Percentiles rank a stretch among this genome's conserved stretches.
Evolutionary conservation across 2,797 vertebrate genomes (phyloP).

Genomic region (Sebastes elongatus): DNA sequence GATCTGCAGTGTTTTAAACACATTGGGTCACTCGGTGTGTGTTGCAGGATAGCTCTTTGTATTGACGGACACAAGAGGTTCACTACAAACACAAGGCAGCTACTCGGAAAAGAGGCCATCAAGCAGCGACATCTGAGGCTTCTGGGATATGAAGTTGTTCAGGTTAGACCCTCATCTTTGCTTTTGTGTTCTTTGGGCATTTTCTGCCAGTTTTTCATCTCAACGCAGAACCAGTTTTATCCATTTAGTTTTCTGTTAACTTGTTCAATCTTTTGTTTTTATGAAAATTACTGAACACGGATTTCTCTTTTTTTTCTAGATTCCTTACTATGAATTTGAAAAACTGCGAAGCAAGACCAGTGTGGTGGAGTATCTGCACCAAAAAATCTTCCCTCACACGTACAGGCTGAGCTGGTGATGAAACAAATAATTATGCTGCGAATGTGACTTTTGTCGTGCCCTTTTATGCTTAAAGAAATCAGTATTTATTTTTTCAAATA

Average conservation of each 20-base stretch:
- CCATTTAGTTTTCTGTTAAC: not conserved
- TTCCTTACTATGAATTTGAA: slow-evolving; percentile 90
- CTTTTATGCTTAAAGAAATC: not conserved
- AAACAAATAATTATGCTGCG: not conserved
- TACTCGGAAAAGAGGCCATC: slow-evolving; percentile 90
- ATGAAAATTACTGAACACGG: rapidly evolving
- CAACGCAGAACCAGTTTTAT: not conserved
- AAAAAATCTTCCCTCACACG: slow-evolving; percentile 89
- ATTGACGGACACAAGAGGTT: slow-evolving; percentile 90
- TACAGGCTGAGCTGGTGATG: slow-evolving; percentile 81
- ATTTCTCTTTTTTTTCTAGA: slow-evolving; percentile 71
- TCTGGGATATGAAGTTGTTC: slow-evolving; percentile 92
- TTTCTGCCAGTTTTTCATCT: not conserved
- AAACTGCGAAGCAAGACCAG: slow-evolving; percentile 68
- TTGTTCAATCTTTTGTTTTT: not conserved
- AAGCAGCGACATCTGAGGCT: slow-evolving; percentile 91
- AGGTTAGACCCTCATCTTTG: slow-evolving; percentile 78
- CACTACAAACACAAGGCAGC: slow-evolving; percentile 79
- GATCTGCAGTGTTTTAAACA: not conserved
- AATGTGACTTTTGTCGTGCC: not conserved
- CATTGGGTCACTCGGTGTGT: not conserved
- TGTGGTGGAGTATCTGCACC: slow-evolving; percentile 89
- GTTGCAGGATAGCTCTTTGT: slow-evolving; percentile 89
- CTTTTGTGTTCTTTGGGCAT: not conserved
- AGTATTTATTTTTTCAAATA: slow-evolving; percentile 49